Conservation (phyloP, 1,140 invertebrate genomes). For the Rhagoletis pomonella region DNA sequence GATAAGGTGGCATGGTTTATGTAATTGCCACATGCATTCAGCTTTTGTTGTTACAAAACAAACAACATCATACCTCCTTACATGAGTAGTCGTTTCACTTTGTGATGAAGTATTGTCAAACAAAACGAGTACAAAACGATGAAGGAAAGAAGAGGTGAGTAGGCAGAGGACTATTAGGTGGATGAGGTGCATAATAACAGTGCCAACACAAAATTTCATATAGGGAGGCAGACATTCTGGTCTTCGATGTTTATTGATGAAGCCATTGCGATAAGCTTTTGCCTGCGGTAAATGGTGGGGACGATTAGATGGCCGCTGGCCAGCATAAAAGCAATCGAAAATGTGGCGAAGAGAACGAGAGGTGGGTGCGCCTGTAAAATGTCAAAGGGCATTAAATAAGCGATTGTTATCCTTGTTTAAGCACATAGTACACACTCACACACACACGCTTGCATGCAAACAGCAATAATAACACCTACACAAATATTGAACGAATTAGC, state of each 20-base stretch:
- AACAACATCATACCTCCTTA: neutral
- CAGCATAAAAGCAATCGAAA: neutral
- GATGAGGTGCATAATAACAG: neutral
- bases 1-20: neutral
- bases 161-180: neutral
- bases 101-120: neutral
- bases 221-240: too few relatives aligned
- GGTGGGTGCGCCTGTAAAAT: neutral
- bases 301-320: neutral
- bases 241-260: too few relatives aligned
- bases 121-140: neutral
- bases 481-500: slow-evolving; percentile 13
- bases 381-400: slow-evolving; percentile 51
- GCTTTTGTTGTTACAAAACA: neutral
- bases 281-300: neutral
- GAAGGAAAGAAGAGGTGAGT: neutral
- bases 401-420: slow-evolving; percentile 40
- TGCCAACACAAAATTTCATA: neutral
- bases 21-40: neutral
- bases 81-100: neutral
- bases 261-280: neutral
- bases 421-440: neutral
- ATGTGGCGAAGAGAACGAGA: neutral
- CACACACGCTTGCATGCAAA: neutral
- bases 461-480: slow-evolving; percentile 21